Percentiles rank a stretch among this genome's conserved stretches.
Evolutionary conservation across 2,888 invertebrate species (phyloP).

Genomic region (Celastrina argiolus): DNA sequence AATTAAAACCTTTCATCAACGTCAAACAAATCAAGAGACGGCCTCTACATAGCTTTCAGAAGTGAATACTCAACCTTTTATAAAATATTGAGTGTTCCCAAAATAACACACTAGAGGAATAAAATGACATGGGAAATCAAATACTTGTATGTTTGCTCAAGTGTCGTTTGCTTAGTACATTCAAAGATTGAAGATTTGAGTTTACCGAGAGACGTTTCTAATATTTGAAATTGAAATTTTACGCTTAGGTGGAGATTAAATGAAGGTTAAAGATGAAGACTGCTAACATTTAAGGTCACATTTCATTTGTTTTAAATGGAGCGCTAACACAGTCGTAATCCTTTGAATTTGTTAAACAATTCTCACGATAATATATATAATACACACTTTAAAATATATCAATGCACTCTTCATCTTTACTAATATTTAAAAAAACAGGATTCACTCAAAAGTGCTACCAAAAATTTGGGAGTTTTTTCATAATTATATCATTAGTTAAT

Average conservation of each 20-base stretch:
- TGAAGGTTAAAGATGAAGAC: neutral
- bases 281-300: neutral
- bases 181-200: neutral
- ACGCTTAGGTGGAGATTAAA: neutral
- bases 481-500: no score
- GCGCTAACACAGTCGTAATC: neutral
- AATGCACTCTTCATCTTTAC: no score
- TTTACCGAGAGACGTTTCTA: neutral
- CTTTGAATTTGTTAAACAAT: no score
- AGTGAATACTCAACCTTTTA: neutral
- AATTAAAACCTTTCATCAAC: neutral
- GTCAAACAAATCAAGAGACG: neutral
- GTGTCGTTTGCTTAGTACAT: conserved; percentile 17
- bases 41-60: neutral
- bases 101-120: conserved; percentile 5
- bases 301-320: neutral
- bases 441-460: no score
- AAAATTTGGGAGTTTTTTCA: no score
- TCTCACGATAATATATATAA: no score
- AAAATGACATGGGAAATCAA: conserved; percentile 16
- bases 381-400: no score
- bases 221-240: conserved; percentile 5
- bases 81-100: conserved; percentile 9
- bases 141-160: neutral
- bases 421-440: no score